These are phyloP conservation scores for Gymnosoma rotundatum DNA, from an alignment of 2,888 invertebrate species.

Conservation along the genomic window DNA sequence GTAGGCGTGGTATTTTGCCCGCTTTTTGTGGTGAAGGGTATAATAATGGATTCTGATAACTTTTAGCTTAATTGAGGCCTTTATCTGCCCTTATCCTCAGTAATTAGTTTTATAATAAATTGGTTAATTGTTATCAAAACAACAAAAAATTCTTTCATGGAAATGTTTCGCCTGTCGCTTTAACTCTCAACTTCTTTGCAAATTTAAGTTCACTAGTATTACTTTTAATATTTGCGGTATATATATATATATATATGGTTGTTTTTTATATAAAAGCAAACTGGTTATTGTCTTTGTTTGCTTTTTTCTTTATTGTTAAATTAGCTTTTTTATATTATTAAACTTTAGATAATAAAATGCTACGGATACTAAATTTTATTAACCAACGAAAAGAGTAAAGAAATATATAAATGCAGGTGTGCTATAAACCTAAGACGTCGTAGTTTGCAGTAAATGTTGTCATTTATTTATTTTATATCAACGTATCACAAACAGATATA, in stretches of 20 bases:
- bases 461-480: conserved; percentile 41
- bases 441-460: conserved; percentile 29
- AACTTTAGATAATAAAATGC: too few relatives aligned
- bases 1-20: too few relatives aligned
- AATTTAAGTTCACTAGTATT: not conserved
- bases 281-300: not conserved
- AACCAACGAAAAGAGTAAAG: conserved; percentile 46
- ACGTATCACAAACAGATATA: conserved; percentile 2
- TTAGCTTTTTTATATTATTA: too few relatives aligned
- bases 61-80: too few relatives aligned
- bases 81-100: too few relatives aligned
- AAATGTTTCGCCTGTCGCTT: not conserved
- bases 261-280: conserved; percentile 26
- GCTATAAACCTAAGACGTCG: conserved; percentile 23
- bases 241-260: not conserved
- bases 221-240: conserved; percentile 1
- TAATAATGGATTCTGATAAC: too few relatives aligned
- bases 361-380: conserved; percentile 55
- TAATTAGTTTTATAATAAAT: too few relatives aligned
- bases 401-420: conserved; percentile 62
- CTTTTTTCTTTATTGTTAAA: conserved; percentile 15
- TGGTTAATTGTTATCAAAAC: too few relatives aligned
- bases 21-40: too few relatives aligned
- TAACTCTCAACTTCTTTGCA: not conserved
- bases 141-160: too few relatives aligned